phyloP scores from a whole-genome alignment of 2,113 vertebrate genomes.

The Caloenas nicobarica region DNA sequence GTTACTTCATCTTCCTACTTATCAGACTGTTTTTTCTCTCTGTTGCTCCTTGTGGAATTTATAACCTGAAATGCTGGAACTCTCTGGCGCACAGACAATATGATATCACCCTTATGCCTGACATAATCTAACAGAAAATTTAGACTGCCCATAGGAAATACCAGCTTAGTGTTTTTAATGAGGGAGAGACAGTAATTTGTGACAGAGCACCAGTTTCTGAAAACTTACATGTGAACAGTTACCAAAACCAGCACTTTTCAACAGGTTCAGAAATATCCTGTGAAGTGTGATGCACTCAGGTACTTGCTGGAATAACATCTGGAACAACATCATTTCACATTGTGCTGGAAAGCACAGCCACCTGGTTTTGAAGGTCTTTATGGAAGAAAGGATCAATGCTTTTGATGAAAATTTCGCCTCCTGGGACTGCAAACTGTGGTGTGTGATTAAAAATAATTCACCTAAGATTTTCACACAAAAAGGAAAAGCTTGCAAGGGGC shows the following conservation, averaged over 20 bases:
- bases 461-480: not conserved
- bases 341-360: not conserved
- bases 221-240: not conserved
- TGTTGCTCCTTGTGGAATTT: not conserved
- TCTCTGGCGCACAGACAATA: not conserved
- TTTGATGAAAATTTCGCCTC: slow-evolving; percentile 10
- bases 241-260: not conserved
- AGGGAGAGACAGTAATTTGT: not conserved
- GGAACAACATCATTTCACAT: slow-evolving; percentile 16
- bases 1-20: not conserved
- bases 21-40: not conserved
- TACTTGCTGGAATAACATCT: slow-evolving; percentile 15
- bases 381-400: not conserved
- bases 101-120: not conserved
- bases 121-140: not conserved
- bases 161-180: not conserved
- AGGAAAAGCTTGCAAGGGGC: not conserved
- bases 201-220: not conserved
- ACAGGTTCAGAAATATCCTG: slow-evolving; percentile 18
- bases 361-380: not conserved
- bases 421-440: not conserved
- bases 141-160: not conserved
- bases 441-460: slow-evolving; percentile 41
- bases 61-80: not conserved
- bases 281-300: not conserved